These are phyloP conservation scores for Hypomecis atomaria DNA, from an alignment of 2,888 invertebrate species.

Conservation along the genomic window DNA sequence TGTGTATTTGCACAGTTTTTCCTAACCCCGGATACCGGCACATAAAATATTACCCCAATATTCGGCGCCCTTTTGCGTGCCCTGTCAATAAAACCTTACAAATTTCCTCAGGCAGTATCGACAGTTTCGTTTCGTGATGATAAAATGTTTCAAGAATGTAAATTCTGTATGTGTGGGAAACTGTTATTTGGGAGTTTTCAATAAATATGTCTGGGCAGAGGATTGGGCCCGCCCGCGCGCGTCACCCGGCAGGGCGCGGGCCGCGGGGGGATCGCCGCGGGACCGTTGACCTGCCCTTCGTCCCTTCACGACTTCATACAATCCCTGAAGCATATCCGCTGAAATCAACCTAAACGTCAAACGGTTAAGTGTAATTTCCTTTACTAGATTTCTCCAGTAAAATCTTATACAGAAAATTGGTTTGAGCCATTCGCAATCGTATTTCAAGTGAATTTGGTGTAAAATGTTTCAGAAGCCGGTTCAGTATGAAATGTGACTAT, in stretches of 20 bases:
- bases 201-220: slow-evolving; percentile 57
- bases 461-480: slow-evolving; percentile 60
- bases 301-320: slow-evolving; percentile 50
- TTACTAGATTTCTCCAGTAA: slow-evolving; percentile 54
- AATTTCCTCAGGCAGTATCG: slow-evolving; percentile 39
- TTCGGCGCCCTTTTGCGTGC: slow-evolving; percentile 38
- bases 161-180: slow-evolving; percentile 49
- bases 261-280: slow-evolving; percentile 33
- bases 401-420: slow-evolving; percentile 64
- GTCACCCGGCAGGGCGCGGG: slow-evolving; percentile 48
- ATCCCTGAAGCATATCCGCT: slow-evolving; percentile 52
- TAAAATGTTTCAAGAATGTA: slow-evolving; percentile 44
- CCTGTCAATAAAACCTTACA: slow-evolving; percentile 45
- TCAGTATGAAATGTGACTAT: slow-evolving; percentile 42
- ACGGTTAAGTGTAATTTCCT: slow-evolving; percentile 59
- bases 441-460: slow-evolving; percentile 67
- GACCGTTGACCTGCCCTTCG: slow-evolving; percentile 74
- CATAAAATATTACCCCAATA: slow-evolving; percentile 43
- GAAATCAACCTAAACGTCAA: slow-evolving; percentile 69
- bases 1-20: slow-evolving; percentile 37
- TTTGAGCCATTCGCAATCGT: slow-evolving; percentile 67
- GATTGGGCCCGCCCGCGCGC: slow-evolving; percentile 41
- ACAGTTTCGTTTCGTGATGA: slow-evolving; percentile 43
- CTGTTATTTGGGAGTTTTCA: slow-evolving; percentile 53
- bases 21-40: slow-evolving; percentile 33